Conservation (phyloP, 1,140 invertebrate genomes). For the Drosophila varians region DNA sequence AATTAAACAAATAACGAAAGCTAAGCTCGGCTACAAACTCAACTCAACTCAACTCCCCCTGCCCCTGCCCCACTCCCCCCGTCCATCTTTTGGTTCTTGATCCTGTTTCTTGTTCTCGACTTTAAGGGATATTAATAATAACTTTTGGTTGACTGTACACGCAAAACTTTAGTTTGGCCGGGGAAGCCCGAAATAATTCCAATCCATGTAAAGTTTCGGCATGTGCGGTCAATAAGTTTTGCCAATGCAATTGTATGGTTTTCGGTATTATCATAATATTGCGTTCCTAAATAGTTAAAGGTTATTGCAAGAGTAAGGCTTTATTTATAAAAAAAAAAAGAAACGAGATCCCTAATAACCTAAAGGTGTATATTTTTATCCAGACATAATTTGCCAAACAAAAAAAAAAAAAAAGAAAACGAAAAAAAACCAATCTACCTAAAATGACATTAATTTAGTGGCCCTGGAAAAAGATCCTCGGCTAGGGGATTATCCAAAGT, state of each 20-base stretch:
- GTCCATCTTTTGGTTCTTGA: background rate
- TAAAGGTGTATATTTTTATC: no score
- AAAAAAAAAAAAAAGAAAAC: background rate
- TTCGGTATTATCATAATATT: constrained; percentile 36
- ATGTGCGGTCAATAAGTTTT: constrained; percentile 50
- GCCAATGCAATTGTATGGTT: constrained; percentile 21
- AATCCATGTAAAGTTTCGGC: constrained; percentile 44
- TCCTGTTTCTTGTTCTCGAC: constrained; percentile 6
- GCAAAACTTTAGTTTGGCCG: constrained; percentile 13
- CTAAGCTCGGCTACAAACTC: constrained; percentile 40
- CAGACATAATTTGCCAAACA: background rate
- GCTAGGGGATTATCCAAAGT: background rate
- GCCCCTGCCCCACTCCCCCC: background rate
- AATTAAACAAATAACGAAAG: constrained; percentile 79
- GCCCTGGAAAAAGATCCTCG: background rate
- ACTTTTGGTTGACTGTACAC: constrained; percentile 48
- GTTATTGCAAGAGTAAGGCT: background rate
- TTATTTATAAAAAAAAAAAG: no score
- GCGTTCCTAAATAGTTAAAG: constrained; percentile 7
- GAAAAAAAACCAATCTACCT: background rate
- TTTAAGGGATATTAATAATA: constrained; percentile 49
- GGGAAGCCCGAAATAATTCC: constrained; percentile 34
- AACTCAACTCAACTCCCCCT: background rate
- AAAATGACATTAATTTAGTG: background rate
- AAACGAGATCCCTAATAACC: no score